These are phyloP conservation scores for Xiphophorus hellerii DNA, from an alignment of 2,113 vertebrate genomes.

Conservation along the genomic window DNA sequence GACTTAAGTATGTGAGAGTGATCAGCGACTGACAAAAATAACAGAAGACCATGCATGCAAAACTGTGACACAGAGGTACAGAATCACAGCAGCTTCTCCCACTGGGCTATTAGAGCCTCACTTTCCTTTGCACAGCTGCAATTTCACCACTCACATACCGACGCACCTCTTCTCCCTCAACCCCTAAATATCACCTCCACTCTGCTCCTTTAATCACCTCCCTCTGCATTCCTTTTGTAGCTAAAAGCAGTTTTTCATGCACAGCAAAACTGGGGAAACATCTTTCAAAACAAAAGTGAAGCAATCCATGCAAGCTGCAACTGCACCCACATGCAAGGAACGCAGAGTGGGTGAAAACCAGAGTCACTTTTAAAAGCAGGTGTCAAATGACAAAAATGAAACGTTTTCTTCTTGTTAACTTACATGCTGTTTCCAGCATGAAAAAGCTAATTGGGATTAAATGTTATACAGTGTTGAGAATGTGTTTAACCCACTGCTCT, in stretches of 20 bases:
- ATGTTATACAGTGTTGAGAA: not conserved
- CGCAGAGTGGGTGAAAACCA: not conserved
- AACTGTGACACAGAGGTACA: conserved; percentile 56
- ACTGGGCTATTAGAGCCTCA: conserved; percentile 36
- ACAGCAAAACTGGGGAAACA: conserved; percentile 62
- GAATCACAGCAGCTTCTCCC: conserved; percentile 57
- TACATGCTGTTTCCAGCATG: too few species aligned
- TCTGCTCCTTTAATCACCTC: conserved; percentile 74
- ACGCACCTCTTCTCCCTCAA: conserved; percentile 24
- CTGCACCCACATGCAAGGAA: not conserved
- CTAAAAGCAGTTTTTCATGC: conserved; percentile 68
- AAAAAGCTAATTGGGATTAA: not conserved
- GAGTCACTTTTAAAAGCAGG: too few species aligned
- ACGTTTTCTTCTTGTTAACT: too few species aligned
- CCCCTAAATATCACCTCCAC: conserved; percentile 76
- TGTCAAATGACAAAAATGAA: too few species aligned
- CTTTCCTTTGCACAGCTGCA: conserved; percentile 56
- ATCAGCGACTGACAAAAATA: conserved; percentile 56
- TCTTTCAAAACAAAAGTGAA: conserved; percentile 61
- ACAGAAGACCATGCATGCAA: conserved; percentile 52
- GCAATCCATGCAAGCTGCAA: conserved; percentile 53
- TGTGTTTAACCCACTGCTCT: not conserved
- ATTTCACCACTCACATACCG: conserved; percentile 62
- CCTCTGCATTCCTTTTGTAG: conserved; percentile 74
- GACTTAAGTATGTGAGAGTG: conserved; percentile 52